Evolutionary conservation across 2,888 invertebrate species (phyloP).

Genomic region (Azorinus chamasolen): DNA sequence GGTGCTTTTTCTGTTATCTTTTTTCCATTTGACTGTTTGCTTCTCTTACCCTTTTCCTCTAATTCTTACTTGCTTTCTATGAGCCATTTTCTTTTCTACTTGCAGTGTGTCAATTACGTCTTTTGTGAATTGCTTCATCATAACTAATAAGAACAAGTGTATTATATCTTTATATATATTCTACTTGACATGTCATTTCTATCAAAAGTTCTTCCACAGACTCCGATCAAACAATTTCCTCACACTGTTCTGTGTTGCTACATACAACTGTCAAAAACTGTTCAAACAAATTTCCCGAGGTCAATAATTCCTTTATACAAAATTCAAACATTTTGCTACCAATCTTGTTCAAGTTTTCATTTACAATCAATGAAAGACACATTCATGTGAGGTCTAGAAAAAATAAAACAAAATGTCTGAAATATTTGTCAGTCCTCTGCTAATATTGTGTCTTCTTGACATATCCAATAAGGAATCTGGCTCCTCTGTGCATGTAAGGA

Average conservation of each 20-base stretch:
- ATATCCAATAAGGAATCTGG: constrained; percentile 35
- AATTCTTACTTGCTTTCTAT: constrained; percentile 12
- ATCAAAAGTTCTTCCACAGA: too few species aligned
- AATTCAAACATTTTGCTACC: not conserved
- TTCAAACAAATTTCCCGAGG: not conserved
- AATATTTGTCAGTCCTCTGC: constrained; percentile 48
- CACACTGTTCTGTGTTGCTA: too few species aligned
- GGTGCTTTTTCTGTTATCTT: not conserved
- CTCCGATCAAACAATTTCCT: too few species aligned
- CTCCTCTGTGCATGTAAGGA: constrained; percentile 20
- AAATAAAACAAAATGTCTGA: constrained; percentile 28
- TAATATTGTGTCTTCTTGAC: constrained; percentile 35
- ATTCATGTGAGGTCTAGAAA: constrained; percentile 23
- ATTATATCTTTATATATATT: constrained; percentile 4
- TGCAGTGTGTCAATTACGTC: constrained; percentile 3
- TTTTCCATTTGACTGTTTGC: not conserved
- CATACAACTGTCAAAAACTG: not conserved
- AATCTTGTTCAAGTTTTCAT: constrained; percentile 33
- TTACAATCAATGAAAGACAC: constrained; percentile 22
- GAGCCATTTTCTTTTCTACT: constrained; percentile 16
- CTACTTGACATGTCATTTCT: not conserved
- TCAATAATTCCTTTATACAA: not conserved
- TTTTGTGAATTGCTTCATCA: constrained; percentile 8
- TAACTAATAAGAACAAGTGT: constrained; percentile 3
- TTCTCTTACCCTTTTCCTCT: not conserved